Percentiles rank a stretch among this genome's conserved stretches.
Conservation (phyloP, 1,140 invertebrate species). For the Diorhabda elongata region DNA sequence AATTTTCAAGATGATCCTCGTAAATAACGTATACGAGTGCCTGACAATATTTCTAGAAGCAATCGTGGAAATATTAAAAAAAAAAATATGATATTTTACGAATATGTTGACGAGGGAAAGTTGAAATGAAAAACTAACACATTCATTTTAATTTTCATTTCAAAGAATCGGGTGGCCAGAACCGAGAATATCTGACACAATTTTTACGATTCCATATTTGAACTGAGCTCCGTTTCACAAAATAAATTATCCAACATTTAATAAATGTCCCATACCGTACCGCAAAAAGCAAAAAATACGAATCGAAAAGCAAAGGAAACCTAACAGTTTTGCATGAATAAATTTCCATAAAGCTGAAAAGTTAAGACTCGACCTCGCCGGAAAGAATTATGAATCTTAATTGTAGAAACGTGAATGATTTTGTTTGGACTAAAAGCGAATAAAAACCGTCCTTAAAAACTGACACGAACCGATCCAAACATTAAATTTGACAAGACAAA, state of each 20-base stretch:
- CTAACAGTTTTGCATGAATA: constrained; percentile 15
- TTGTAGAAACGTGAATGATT: constrained; percentile 11
- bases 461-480: too few relatives aligned
- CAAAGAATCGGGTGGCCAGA: background rate
- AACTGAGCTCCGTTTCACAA: background rate
- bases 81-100: too few relatives aligned
- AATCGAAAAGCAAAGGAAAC: constrained; percentile 13
- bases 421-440: background rate
- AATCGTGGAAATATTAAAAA: too few relatives aligned
- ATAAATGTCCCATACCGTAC: constrained; percentile 8
- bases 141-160: background rate
- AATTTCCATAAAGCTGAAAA: constrained; percentile 12
- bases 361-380: constrained; percentile 9
- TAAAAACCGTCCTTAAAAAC: too few relatives aligned
- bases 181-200: constrained; percentile 8
- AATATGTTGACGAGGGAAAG: background rate
- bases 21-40: too few relatives aligned
- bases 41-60: too few relatives aligned
- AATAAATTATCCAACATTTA: constrained; percentile 15
- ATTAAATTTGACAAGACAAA: too few relatives aligned
- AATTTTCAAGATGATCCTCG: too few relatives aligned
- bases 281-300: constrained; percentile 14
- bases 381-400: constrained; percentile 18
- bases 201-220: constrained; percentile 1
- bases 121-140: background rate